A percentile compares a stretch with the other conserved stretches of the same genome.
phyloP scores from a whole-genome alignment of 1,140 invertebrate species.

The Dysdera silvatica region DNA sequence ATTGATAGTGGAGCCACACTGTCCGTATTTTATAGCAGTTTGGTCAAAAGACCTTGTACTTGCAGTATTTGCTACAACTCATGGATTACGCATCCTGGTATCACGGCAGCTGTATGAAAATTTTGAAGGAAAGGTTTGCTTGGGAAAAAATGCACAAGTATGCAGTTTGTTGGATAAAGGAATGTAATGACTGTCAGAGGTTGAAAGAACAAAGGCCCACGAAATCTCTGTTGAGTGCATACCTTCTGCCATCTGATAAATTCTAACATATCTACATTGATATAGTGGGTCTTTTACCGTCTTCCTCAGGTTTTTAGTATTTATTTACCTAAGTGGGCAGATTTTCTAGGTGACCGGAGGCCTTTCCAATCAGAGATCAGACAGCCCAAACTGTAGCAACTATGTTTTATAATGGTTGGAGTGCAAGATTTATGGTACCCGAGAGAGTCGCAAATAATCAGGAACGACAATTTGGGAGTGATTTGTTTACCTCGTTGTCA shows the following conservation, averaged over 20 bases:
- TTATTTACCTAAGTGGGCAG: neutral
- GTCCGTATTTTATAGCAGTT: too few species aligned
- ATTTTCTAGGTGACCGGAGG: neutral
- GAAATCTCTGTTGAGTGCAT: neutral
- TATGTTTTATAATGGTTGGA: conserved; percentile 40
- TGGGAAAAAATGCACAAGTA: too few species aligned
- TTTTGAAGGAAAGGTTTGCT: too few species aligned
- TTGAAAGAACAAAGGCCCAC: too few species aligned
- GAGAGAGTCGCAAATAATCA: conserved; percentile 40
- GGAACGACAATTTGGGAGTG: conserved; percentile 45
- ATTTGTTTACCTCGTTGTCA: conserved; percentile 15
- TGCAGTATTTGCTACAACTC: too few species aligned
- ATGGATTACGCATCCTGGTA: too few species aligned
- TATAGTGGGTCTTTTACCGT: neutral
- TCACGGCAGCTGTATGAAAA: too few species aligned
- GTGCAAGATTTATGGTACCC: conserved; percentile 37
- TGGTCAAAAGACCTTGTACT: too few species aligned
- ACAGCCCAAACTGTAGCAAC: conserved; percentile 39
- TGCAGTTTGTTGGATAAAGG: too few species aligned
- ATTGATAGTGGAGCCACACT: too few species aligned
- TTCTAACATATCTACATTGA: neutral
- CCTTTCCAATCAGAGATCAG: conserved; percentile 39
- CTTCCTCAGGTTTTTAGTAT: neutral
- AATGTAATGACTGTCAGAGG: too few species aligned
- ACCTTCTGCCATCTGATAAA: neutral